A percentile compares a stretch with the other conserved stretches of the same genome.
Conservation (phyloP, 1,140 invertebrate species). For the Antheraea mylitta region DNA sequence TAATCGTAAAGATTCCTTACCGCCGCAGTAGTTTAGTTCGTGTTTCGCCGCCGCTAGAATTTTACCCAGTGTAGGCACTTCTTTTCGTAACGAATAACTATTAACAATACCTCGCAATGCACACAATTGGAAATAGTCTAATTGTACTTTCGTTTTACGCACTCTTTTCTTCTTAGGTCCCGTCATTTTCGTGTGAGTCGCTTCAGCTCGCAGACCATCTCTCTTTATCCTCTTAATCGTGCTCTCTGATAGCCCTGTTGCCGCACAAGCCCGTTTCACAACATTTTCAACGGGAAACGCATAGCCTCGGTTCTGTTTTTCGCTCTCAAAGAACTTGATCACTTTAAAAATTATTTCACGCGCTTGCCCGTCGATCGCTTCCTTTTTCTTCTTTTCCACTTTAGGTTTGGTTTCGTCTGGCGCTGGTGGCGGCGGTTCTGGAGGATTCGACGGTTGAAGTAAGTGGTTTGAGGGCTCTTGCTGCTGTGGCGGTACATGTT, state of each 20-base stretch:
- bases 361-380: constrained; percentile 68
- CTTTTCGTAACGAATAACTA: constrained; percentile 59
- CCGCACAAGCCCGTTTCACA: constrained; percentile 65
- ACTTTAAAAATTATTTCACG: constrained; percentile 69
- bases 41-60: constrained; percentile 63
- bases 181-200: constrained; percentile 68
- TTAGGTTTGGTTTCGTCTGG: constrained; percentile 42
- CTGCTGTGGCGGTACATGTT: constrained; percentile 17
- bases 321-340: constrained; percentile 71
- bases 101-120: constrained; percentile 64
- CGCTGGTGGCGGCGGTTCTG: constrained; percentile 26
- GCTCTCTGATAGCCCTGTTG: constrained; percentile 66
- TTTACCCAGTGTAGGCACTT: constrained; percentile 67
- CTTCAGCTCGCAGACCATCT: constrained; percentile 62
- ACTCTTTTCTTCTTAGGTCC: constrained; percentile 69
- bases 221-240: constrained; percentile 62
- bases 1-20: constrained; percentile 64
- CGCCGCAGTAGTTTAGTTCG: constrained; percentile 63
- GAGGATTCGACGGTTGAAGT: constrained; percentile 22
- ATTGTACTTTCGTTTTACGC: constrained; percentile 66
- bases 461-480: constrained; percentile 30
- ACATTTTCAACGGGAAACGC: constrained; percentile 70
- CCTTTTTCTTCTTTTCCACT: constrained; percentile 63
- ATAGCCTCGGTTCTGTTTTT: constrained; percentile 70
- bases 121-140: constrained; percentile 69